phyloP scores from a whole-genome alignment of 2,888 invertebrate genomes.

The Tenthredo distinguenda region DNA sequence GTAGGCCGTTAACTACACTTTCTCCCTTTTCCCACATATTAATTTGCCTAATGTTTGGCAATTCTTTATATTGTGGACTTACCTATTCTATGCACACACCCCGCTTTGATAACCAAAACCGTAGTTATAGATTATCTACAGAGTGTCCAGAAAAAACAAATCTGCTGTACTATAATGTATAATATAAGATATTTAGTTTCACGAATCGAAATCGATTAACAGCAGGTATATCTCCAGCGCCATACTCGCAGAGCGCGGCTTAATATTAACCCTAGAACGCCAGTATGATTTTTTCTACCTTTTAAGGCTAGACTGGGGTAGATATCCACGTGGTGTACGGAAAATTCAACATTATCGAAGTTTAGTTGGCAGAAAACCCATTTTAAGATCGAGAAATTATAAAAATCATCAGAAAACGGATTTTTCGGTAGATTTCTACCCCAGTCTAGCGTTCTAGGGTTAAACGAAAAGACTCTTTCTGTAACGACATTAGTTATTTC shows the following conservation, averaged over 20 bases:
- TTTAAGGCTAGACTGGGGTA: too few species aligned
- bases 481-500: not conserved
- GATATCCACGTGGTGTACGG: too few species aligned
- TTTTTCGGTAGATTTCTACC: too few species aligned
- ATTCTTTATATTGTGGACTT: conserved; percentile 4
- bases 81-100: conserved; percentile 46
- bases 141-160: conserved; percentile 51
- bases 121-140: conserved; percentile 44
- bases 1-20: conserved; percentile 67
- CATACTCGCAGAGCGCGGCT: not conserved
- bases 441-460: too few species aligned
- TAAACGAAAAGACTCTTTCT: not conserved
- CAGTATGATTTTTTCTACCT: too few species aligned
- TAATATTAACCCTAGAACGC: not conserved
- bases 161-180: not conserved
- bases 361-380: too few species aligned
- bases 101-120: conserved; percentile 38
- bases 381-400: too few species aligned
- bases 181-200: not conserved
- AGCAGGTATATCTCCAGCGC: not conserved
- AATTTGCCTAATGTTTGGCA: not conserved
- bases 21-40: conserved; percentile 52
- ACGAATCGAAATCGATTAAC: not conserved
- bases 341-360: too few species aligned
- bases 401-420: too few species aligned